Base-by-base conservation (phyloP, 2,797 vertebrate genomes). In the Diplodus puntazzo region DNA sequence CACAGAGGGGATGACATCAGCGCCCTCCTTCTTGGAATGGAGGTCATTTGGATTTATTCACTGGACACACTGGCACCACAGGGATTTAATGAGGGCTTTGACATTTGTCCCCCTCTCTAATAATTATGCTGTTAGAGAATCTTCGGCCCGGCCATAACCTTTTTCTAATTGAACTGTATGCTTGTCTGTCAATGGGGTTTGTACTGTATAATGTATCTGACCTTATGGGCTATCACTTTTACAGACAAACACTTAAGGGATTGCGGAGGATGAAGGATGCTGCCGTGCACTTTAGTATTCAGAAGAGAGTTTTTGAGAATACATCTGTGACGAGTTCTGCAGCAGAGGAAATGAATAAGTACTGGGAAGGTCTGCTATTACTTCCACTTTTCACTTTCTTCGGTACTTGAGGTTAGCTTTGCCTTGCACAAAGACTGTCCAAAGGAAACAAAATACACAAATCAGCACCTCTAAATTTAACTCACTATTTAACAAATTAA, bases 41-140 rank as follows among this genome's bases (percentile, higher is more conserved):
- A 82, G 62, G 25, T 73, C 70, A 69, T 84, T 86, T 78, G 73
- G 83, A 84, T 91, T 88, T 85, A 88, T 85, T 77, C 74, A 80
- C 82, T 72, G 81, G 84, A 87, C 88, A 78, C 70, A 79, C 69
- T 69, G 90, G 84, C 88, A 90, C 84, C 91, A 88, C 78, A 80
- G 75, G 79, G 77, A 88, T 68, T 81, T 88, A 87, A 92, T 85
- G 82, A 91, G 82, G 80, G 45, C 83, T 85, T 70, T 90, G 90
- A 92, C 89, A 89, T 93, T 91, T 92, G 89, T 81, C 72, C 84
- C 64, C 69, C 67, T 59, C 77, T 79, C 77, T 78, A 69, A 85
- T 92, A 88, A 90, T 90, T 75, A 88, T 73, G 72, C 78, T 77
- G 75, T 86, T 79, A 73, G 54, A 78, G 66, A 84, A 84, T 77